Percentiles rank a stretch among this genome's conserved stretches.
Evolutionary conservation across 2,797 vertebrate genomes (phyloP).

Genomic region (Neosilurus mollespiculum): DNA sequence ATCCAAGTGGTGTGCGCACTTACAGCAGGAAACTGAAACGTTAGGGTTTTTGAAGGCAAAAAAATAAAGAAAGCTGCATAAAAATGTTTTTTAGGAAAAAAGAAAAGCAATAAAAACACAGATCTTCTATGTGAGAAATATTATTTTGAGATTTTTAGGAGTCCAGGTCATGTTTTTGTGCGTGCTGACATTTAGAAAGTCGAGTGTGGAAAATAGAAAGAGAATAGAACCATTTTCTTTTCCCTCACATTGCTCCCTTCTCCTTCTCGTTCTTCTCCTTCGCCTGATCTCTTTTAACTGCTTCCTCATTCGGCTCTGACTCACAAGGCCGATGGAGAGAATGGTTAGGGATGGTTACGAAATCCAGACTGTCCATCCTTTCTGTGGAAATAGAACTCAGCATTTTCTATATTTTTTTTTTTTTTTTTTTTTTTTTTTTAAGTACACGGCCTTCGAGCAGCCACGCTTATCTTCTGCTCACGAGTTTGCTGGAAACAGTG

Average conservation of each 20-base stretch:
- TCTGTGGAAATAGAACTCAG: constrained; percentile 68
- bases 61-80: background rate
- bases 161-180: background rate
- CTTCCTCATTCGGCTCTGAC: constrained; percentile 77
- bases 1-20: background rate
- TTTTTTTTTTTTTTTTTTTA: background rate
- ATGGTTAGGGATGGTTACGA: constrained; percentile 67
- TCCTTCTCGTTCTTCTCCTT: constrained; percentile 42
- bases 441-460: background rate
- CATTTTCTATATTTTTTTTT: constrained; percentile 48
- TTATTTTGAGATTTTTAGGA: background rate
- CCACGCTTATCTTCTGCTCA: background rate
- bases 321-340: constrained; percentile 59
- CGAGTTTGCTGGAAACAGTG: constrained; percentile 68
- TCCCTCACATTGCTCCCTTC: constrained; percentile 1
- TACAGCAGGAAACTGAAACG: background rate
- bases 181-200: background rate
- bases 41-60: background rate
- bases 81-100: background rate
- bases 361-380: constrained; percentile 65
- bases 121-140: background rate
- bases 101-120: background rate
- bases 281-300: constrained; percentile 62
- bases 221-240: background rate
- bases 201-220: background rate